Conservation (phyloP, 2,888 invertebrate genomes). For the Caenorhabditis japonica region DNA sequence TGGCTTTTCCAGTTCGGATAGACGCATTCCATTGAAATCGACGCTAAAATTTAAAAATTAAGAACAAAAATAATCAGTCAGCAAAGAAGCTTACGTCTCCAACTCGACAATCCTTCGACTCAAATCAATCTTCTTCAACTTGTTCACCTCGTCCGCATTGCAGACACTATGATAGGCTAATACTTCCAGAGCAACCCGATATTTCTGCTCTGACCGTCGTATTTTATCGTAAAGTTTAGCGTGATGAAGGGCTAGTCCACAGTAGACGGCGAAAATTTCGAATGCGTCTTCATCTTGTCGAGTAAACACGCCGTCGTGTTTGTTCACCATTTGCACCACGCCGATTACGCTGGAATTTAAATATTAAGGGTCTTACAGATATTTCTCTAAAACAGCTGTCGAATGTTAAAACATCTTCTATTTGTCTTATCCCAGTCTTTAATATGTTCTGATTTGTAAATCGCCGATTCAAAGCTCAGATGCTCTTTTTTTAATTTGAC, state of each 20-base stretch:
- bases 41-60: slow-evolving; percentile 79
- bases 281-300: slow-evolving; percentile 87
- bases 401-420: too few species aligned
- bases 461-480: too few species aligned
- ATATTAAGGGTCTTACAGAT: background rate
- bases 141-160: slow-evolving; percentile 83
- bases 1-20: slow-evolving; percentile 85
- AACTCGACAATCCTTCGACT: slow-evolving; percentile 66
- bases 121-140: slow-evolving; percentile 69
- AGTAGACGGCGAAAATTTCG: slow-evolving; percentile 88
- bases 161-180: slow-evolving; percentile 88
- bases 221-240: slow-evolving; percentile 89
- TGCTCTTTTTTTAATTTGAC: too few species aligned
- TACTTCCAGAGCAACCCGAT: slow-evolving; percentile 86
- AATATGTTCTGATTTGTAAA: too few species aligned
- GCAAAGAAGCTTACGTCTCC: slow-evolving; percentile 63
- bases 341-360: slow-evolving; percentile 83
- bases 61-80: background rate
- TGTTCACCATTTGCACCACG: slow-evolving; percentile 90
- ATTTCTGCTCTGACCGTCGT: slow-evolving; percentile 86
- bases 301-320: slow-evolving; percentile 79
- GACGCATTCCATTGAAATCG: slow-evolving; percentile 84
- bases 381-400: too few species aligned
- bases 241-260: slow-evolving; percentile 88
- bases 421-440: too few species aligned